Evolutionary conservation across 2,888 invertebrate species (phyloP), one percentile per base, ranked within the genome.

Genomic region (Oegoconia quadripuncta): DNA sequence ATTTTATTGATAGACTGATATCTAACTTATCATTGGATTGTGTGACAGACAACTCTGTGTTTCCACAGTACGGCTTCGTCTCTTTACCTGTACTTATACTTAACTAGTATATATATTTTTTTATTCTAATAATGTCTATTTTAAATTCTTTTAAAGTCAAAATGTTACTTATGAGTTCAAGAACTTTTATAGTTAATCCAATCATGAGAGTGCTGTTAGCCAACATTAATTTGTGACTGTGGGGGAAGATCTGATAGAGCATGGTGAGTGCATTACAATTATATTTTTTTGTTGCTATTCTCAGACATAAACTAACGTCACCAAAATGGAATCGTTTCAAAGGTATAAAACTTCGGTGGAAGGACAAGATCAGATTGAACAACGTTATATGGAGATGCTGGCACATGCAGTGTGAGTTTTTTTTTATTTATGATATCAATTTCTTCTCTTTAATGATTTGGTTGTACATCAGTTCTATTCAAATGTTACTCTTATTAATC

Each of bases 261-360:
- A 69, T 76, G 83, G 86, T 86, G 57, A 82, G 83, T 70, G 17
- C 14, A 26, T 32, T 36, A 45, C 44, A 31, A 43, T 30, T 14
- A 41, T 38, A 39, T 46, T 42, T 46, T 46, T 54, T 55, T 50
- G 62, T 48, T 53, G 48, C 5, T 27, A 15, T 90, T 91, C 76
- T 68, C 90, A 97, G 97, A 90, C 98, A 98, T 90, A 98, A 98
- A 89, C 89, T 99, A 83, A 98, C 99, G 43, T 99, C 99, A 50
- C 99, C 99, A 48, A 98, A 99, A 91, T 99, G 99, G 99, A 99
- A 99, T 89, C 94, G 97, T 70, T 99, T 99, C 90, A 97, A 98
- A 89, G 99, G 99, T 51, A 93, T 99, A 67, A 94, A 98, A 65
- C 89, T 99, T 49, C 91, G 96, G 64, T 97, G 98, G 95, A 99